Base-by-base conservation (phyloP, 2,797 vertebrate genomes). In the Vespertilio murinus region DNA sequence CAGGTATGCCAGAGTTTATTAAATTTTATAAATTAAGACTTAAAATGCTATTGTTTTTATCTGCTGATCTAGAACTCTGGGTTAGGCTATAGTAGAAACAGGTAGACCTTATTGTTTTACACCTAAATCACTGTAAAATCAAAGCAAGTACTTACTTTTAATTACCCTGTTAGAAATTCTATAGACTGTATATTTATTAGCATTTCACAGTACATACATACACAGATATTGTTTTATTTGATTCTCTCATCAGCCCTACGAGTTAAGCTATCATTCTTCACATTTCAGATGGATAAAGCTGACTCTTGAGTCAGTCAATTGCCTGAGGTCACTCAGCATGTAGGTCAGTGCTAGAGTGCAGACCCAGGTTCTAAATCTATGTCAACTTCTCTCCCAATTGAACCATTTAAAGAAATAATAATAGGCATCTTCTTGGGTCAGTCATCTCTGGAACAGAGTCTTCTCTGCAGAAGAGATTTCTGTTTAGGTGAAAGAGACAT, bases 81-180 rank as follows among this genome's bases (percentile, higher is more conserved):
- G 71, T 94, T 84, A 78, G 52, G 61, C 20, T 94, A 42, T 30
- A 33, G 35, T 5, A 59, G 54, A 22, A 38, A 6, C 33, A 81
- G 70, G 28, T 52, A 74, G 64, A 47, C n/a, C 61, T 92, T 64
- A 81, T 30, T 81, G 86, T 56, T 73, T 93, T 91, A 80, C 38
- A 93, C 70, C 23, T 77, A 85, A 91, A 78, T 96, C 20, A 61
- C 16, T 65, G 5, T 84, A 80, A 90, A 94, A 74, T 80, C 59
- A 82, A 75, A 94, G 84, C 69, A 82, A 91, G 42, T 70, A 73
- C 28, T 87, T 73, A 69, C 47, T 47, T 73, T 74, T 14, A 92
- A 73, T 84, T 67, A 74, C 35, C 35, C 12, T 40, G 0, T 80
- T 75, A 82, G 49, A 1, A 94, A 70, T 25, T 74, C 20, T 40